Percentiles rank a stretch among this genome's conserved stretches.
These are phyloP conservation scores for Ephestia elutella DNA, from an alignment of 1,140 invertebrate species.

Conservation along the genomic window DNA sequence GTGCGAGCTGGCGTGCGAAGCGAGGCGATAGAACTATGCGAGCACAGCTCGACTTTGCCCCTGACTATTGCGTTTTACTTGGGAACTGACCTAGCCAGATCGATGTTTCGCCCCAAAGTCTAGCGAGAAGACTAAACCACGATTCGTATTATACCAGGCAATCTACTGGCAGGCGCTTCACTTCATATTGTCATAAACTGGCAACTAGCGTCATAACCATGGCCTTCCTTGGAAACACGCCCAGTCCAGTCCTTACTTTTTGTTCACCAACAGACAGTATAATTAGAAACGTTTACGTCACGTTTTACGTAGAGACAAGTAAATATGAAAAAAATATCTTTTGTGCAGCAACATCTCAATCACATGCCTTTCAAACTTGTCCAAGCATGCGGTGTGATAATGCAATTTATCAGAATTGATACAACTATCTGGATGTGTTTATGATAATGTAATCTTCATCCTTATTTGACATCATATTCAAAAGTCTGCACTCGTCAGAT, in stretches of 20 bases:
- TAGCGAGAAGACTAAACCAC: too few species aligned
- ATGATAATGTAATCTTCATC: neutral
- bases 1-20: too few species aligned
- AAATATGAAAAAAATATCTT: neutral
- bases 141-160: too few species aligned
- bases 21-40: too few species aligned
- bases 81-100: too few species aligned
- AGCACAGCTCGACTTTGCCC: too few species aligned
- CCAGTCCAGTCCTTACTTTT: slow-evolving; percentile 10
- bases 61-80: too few species aligned
- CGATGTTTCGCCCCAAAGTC: too few species aligned
- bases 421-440: neutral
- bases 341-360: neutral
- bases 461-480: neutral
- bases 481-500: neutral
- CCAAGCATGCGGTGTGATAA: neutral
- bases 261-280: neutral
- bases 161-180: too few species aligned
- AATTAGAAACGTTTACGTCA: slow-evolving; percentile 10
- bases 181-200: neutral
- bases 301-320: neutral
- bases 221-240: slow-evolving; percentile 30
- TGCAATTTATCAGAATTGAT: neutral
- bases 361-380: neutral
- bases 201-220: slow-evolving; percentile 17